Conservation (phyloP, 2,797 vertebrate species). For the Echeneis naucrates region DNA sequence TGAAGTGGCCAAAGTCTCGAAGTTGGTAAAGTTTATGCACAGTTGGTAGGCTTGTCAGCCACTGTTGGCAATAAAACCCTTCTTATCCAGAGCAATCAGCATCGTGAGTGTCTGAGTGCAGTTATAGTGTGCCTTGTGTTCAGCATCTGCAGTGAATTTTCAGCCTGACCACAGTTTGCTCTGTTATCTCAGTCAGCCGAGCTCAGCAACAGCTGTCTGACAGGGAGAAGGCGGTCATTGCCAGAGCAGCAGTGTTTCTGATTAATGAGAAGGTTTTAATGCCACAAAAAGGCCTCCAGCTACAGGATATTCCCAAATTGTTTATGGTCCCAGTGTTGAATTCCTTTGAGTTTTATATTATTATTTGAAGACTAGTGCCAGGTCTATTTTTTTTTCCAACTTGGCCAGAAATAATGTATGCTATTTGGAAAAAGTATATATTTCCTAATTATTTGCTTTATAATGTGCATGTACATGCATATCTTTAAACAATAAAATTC, state of each 20-base stretch:
- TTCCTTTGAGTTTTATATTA: constrained; percentile 65
- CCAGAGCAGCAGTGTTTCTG: not conserved
- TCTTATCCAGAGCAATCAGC: constrained; percentile 35
- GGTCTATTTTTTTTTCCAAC: constrained; percentile 84
- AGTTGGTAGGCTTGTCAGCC: not conserved
- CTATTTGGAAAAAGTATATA: constrained; percentile 88
- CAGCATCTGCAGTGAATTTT: constrained; percentile 17
- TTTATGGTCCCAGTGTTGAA: constrained; percentile 64
- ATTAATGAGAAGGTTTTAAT: constrained; percentile 15
- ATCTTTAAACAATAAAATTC: constrained; percentile 89
- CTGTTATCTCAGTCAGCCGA: constrained; percentile 6
- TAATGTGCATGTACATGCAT: constrained; percentile 93
- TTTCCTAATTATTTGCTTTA: constrained; percentile 88
- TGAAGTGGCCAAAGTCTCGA: constrained; percentile 48
- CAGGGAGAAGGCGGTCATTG: not conserved
- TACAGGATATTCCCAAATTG: constrained; percentile 75
- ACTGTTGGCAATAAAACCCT: constrained; percentile 37
- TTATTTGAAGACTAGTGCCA: constrained; percentile 86
- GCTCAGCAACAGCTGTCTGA: not conserved
- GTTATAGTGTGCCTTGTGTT: not conserved
- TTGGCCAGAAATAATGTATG: constrained; percentile 82
- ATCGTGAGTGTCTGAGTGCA: constrained; percentile 5
- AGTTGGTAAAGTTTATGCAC: not conserved
- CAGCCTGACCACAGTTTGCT: constrained; percentile 15
- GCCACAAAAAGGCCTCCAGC: constrained; percentile 14